Evolutionary conservation across 2,888 invertebrate genomes (phyloP), one percentile per base, ranked within the genome.

Genomic region (Clanis bilineata): DNA sequence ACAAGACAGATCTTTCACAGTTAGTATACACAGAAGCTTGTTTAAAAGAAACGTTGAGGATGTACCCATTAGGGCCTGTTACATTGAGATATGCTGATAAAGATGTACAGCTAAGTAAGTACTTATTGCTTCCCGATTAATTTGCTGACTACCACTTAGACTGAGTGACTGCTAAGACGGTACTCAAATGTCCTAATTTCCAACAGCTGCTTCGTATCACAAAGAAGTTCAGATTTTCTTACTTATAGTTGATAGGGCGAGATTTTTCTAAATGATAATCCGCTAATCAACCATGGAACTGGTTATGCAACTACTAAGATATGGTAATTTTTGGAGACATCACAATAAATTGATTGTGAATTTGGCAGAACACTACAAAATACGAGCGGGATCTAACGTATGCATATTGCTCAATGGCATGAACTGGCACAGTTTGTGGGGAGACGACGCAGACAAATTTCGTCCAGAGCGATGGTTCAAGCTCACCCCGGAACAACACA

Each of bases 71-170:
- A 0, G 76, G 67, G 5, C 80, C 79, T 0, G 65, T 78, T 2
- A 73, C 72, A 3, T 71, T 74, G 0, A 65, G 81, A 62, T 65
- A 66, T 4, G 62, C 76, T 0, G 73, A 78, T 15, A 74, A 66
- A 39, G 76, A 80, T 61, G 69, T 79, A 0, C 72, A 78, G 59
- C 64, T 81, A 7, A 73, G 81, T 81, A 66, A 73, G 79, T 64
- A 18, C 54, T 47, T 15, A 22, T 22, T 45, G n/a, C n/a, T n/a
- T n/a, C n/a, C n/a, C n/a, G n/a, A n/a, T n/a, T n/a, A n/a, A n/a
- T n/a, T n/a, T n/a, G n/a, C n/a, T n/a, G n/a, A n/a, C n/a, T n/a
- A n/a, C n/a, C n/a, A n/a, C n/a, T n/a, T n/a, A n/a, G n/a, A n/a
- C n/a, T n/a, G n/a, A n/a, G n/a, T n/a, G n/a, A n/a, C n/a, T n/a